Evolutionary conservation across 2,888 invertebrate species (phyloP), one percentile per base, ranked within the genome.

Genomic region (Prenolepis imparis): DNA sequence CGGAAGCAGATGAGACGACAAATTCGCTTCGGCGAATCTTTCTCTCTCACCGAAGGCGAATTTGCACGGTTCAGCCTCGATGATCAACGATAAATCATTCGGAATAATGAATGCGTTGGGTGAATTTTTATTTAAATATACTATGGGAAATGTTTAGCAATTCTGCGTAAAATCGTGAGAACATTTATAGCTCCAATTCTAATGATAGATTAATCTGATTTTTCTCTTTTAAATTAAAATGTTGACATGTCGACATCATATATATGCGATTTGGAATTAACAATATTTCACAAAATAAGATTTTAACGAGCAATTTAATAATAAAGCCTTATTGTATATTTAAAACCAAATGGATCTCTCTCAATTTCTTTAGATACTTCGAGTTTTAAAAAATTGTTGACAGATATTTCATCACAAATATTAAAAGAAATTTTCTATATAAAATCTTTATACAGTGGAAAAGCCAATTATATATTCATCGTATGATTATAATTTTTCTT

Each of bases 1-100:
- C 78, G 36, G 59, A 80, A 80, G 59, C 3, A 36, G 21, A 4
- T 24, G 64, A 64, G 59, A 72, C 36, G 24, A 72, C 36, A n/a
- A 72, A 61, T 86, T 28, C 18, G 2, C 32, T 67, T 39, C 55
- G 44, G 59, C 18, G 18, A 68, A 78, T 32, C 44, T 44, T 44
- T 11, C 28, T 70, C 44, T 70, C 21, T 6, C 59, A 21, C 12
- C 8, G 21, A 21, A 78, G 8, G 24, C 32, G 32, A 32, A 44
- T 59, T 78, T 9, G 70, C 70, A 36, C 44, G 39, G n/a, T 21
- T 70, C 70, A 70, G 9, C 4, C 39, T 59, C 24, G 44, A 3
- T 12, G 52, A 52, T 55, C 24, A 5, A 15, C n/a, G 75, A 66
- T 77, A 77, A 66, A 55, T 41, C 55, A 21, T 64, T 64, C 6